A percentile compares a stretch with the other conserved stretches of the same genome.
These are phyloP conservation scores for Chloroclystis v-ata DNA, from an alignment of 2,888 invertebrate genomes.

Conservation along the genomic window DNA sequence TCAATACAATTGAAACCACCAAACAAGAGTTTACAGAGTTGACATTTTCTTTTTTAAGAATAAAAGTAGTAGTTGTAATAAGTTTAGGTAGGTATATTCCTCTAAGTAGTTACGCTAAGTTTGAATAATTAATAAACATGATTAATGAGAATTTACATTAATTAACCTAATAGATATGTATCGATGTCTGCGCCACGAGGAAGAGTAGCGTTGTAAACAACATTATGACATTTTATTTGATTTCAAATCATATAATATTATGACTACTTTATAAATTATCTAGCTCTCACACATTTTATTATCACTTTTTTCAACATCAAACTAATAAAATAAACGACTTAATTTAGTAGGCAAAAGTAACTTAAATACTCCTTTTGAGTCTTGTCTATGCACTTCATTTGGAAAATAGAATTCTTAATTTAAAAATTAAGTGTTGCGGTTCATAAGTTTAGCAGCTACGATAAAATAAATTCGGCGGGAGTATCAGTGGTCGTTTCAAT, in stretches of 20 bases:
- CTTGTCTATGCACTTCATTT: too few relatives aligned
- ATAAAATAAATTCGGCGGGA: conserved; percentile 75
- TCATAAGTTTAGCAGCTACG: conserved; percentile 39
- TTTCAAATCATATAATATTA: background rate
- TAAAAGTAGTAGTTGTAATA: too few relatives aligned
- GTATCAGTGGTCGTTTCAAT: conserved; percentile 76
- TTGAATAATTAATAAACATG: conserved; percentile 19
- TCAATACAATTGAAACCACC: too few relatives aligned
- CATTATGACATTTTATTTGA: conserved; percentile 2
- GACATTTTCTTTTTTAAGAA: too few relatives aligned
- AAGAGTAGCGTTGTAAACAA: background rate
- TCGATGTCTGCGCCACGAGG: conserved; percentile 9
- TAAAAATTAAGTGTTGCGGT: conserved; percentile 20
- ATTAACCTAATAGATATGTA: conserved; percentile 25
- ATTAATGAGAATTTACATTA: conserved; percentile 20
- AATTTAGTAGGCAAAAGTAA: too few relatives aligned
- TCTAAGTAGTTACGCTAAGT: background rate
- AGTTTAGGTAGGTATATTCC: too few relatives aligned
- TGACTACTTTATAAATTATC: too few relatives aligned
- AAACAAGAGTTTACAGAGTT: too few relatives aligned
- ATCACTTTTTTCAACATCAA: too few relatives aligned
- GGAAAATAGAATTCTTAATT: background rate
- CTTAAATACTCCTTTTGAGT: too few relatives aligned
- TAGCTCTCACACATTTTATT: too few relatives aligned
- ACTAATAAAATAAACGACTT: too few relatives aligned